Evolutionary conservation across 2,113 vertebrate genomes (phyloP).

Genomic region (Crotalus horridus): DNA sequence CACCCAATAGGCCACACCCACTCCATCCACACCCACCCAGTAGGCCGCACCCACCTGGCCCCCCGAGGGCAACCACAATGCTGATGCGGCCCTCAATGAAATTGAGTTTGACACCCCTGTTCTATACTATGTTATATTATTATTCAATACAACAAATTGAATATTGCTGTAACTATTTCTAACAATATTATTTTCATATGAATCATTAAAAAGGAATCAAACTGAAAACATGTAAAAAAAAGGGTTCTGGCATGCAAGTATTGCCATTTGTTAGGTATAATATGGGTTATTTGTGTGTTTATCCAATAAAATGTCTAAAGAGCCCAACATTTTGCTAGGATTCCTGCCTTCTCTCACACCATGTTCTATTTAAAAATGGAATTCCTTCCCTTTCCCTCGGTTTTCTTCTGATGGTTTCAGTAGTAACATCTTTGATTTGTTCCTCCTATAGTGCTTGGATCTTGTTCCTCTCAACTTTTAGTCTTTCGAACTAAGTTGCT

Average conservation of each 20-base stretch:
- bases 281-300: neutral
- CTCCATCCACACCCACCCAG: too few species aligned
- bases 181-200: neutral
- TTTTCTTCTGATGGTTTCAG: neutral
- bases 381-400: neutral
- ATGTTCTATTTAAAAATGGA: neutral
- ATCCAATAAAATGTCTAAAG: neutral
- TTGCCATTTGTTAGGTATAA: neutral
- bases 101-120: too few species aligned
- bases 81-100: too few species aligned
- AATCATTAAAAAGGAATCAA: neutral
- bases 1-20: too few species aligned
- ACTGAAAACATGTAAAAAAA: neutral
- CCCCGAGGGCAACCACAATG: too few species aligned
- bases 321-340: neutral
- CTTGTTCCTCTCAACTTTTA: neutral
- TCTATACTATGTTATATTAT: neutral
- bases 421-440: neutral
- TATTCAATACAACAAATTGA: neutral
- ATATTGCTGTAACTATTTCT: neutral
- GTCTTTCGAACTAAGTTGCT: neutral
- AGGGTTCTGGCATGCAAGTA: neutral
- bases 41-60: too few species aligned
- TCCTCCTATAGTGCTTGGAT: neutral
- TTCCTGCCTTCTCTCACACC: neutral